Evolutionary conservation across 2,797 vertebrate genomes (phyloP), one percentile per base, ranked within the genome.

Genomic region (Micrastur ruficollis): DNA sequence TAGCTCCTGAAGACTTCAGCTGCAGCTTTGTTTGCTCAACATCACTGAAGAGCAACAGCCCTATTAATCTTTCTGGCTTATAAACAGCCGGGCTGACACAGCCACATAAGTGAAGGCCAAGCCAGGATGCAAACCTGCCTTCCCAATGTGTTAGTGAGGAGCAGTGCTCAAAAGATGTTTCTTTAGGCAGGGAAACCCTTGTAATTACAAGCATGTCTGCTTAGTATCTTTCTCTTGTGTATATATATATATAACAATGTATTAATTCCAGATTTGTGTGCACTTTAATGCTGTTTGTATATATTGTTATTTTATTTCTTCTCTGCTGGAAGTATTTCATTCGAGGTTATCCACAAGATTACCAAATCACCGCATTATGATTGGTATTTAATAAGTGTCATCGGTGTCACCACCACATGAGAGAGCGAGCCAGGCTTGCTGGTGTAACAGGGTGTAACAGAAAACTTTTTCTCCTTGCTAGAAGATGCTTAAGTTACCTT

Each of bases 281-380:
- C 11, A 6, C 91, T 72, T 79, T 80, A 61, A 52, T 82, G 27
- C 23, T 52, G 22, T 12, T 95, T 93, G 47, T 90, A 53, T 80
- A 32, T 31, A 23, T 29, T 16, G 4, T 87, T 89, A 31, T 95
- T 70, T 46, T 92, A 40, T 91, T 94, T 86, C 25, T 91, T 81
- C 46, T 84, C 52, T 92, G 58, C 70, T 95, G 50, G 68, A 95
- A 93, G 38, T 55, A 68, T 86, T 93, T 96, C 58, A 53, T 36
- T 78, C 85, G 71, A 84, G 71, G 85, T 95, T 96, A 88, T 82
- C 62, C 81, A 83, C 63, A 89, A 66, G 38, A 65, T 89, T 81
- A 50, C 87, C 58, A 31, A 75, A 13, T 90, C n/a, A 79, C 63
- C 66, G 42, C 42, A 59, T 76, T 92, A 91, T 67, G 36, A n/a